Percentiles rank a stretch among this genome's conserved stretches.
phyloP scores from a whole-genome alignment of 2,888 invertebrate genomes.

The Aelia acuminata region DNA sequence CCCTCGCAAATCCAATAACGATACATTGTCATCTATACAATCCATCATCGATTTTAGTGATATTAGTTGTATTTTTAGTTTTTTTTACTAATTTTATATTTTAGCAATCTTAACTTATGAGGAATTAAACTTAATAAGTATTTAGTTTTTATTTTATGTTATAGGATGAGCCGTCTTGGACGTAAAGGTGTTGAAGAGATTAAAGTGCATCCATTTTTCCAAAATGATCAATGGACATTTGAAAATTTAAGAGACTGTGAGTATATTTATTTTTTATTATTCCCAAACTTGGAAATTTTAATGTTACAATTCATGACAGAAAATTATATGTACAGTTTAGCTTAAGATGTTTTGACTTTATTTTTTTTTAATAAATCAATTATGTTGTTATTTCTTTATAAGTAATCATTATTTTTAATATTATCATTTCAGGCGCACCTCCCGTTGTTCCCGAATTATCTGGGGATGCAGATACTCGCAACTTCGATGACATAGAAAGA shows the following conservation, averaged over 20 bases:
- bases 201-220: constrained; percentile 93
- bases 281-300: neutral
- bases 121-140: neutral
- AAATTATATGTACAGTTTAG: too few relatives aligned
- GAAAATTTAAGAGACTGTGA: constrained; percentile 91
- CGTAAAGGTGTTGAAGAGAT: constrained; percentile 95
- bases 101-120: neutral
- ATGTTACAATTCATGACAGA: neutral
- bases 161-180: constrained; percentile 84
- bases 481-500: constrained; percentile 98
- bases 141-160: constrained; percentile 52
- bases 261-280: constrained; percentile 65
- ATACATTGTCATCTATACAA: too few relatives aligned
- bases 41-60: too few relatives aligned
- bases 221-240: constrained; percentile 98
- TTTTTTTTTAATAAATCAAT: too few relatives aligned
- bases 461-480: constrained; percentile 97
- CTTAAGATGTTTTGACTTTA: too few relatives aligned
- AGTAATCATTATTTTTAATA: too few relatives aligned
- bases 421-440: constrained; percentile 76
- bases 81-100: too few relatives aligned
- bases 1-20: too few relatives aligned
- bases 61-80: too few relatives aligned
- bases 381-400: too few relatives aligned
- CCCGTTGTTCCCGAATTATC: constrained; percentile 96